Evolutionary conservation across 1,140 invertebrate genomes (phyloP), one percentile per base, ranked within the genome.

Genomic region (Nylanderia fulva): DNA sequence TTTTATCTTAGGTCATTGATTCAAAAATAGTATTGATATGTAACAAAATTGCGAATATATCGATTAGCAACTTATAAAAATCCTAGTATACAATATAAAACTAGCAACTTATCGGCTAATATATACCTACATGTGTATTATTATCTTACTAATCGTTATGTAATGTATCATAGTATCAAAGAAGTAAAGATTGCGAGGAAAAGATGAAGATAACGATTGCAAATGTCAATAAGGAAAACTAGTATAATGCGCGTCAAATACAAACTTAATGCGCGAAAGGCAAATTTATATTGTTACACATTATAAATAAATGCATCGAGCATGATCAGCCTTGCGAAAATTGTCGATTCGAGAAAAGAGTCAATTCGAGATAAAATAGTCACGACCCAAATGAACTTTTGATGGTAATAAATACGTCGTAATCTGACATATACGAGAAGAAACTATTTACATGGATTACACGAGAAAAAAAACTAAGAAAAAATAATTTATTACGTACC

Each of bases 281-380:
- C 36, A 52, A 85, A 85, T 45, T 76, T 36, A 56, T n/a, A 86
- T 86, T 85, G 77, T 85, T 71, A 56, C 64, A 27, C 13, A 64
- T 72, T 86, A 86, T 86, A 86, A 77, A 86, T 86, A 86, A 64
- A 60, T 1, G n/a, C 21, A 60, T 77, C 45, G 21, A 36, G 39
- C 27, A 75, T 21, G 48, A 48, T 33, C 27, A 58, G 24, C 11
- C 56, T 24, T 21, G 79, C 11, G 60, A 42, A 56, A 68, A 66
- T n/a, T 61, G 52, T 86, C 79, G 42, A 52, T 24, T 66, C 27
- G n/a, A 13, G 15, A 85, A 61, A 56, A 39, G 48, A 42, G 18
- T 13, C 13, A 68, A 24, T 21, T n/a, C 18, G 21, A 15, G 42
- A 29, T 79, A 45, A 58, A 42, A 82, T 71, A 13, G 36, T 13